Base-by-base conservation (phyloP, 2,888 invertebrate species). In the Sturmia bella region DNA sequence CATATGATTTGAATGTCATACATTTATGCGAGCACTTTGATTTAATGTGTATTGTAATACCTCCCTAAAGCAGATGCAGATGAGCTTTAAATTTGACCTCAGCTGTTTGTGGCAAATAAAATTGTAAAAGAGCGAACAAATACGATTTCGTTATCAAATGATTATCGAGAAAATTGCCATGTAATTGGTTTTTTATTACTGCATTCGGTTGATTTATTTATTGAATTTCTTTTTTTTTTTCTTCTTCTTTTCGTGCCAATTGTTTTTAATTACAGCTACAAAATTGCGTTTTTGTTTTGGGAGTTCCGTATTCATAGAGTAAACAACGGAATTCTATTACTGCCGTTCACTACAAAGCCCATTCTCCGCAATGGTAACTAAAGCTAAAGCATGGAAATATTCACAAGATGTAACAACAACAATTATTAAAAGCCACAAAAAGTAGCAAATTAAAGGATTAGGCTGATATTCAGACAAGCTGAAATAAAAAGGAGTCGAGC, bases 121-220 rank as follows among this genome's bases (percentile, higher is more conserved):
- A 72, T 68, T 76, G 43, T 37, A 75, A 74, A 74, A 37, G 39
- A 21, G 15, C n/a, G 57, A 73, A 57, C 37, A 64, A 64, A 66
- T 66, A 63, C 24, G 54, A 76, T 66, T 83, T 76, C 72, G 79
- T 72, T 75, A 79, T 63, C 37, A 68, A 78, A 76, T 76, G 79
- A 83, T 76, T 79, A 78, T 78, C 27, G 69, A 73, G 76, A 54
- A 84, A 83, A 78, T 84, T 84, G 63, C 48, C 81, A 81, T 81
- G 78, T 81, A 83, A 81, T 78, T 84, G 81, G 39, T 73, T 83
- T 83, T 79, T 61, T 72, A 74, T 68, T 75, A 68, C 41, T 68
- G 45, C 27, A 72, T 39, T 68, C n/a, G 57, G 19, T 0, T 32
- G 41, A 73, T 27, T 24, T 66, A 59, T 75, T 80, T 66, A 15